Evolutionary conservation across 2,888 invertebrate genomes (phyloP), one percentile per base, ranked within the genome.

Genomic region (Erpobdella octoculata): DNA sequence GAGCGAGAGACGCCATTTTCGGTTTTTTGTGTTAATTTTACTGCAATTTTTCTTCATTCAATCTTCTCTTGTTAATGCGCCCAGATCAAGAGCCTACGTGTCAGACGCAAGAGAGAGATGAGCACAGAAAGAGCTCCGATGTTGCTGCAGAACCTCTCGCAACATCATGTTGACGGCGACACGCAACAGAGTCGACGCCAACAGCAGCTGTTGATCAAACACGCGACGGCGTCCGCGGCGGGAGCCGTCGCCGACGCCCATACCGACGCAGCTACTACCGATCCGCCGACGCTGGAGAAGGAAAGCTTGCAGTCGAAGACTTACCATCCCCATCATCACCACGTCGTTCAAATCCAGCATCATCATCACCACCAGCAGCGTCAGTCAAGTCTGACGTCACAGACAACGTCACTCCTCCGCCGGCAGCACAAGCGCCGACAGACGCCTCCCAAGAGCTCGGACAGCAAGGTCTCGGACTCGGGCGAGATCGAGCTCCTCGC

Each of bases 31-130:
- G n/a, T n/a, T n/a, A n/a, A n/a, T n/a, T n/a, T n/a, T n/a, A n/a
- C n/a, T n/a, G n/a, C n/a, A n/a, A n/a, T n/a, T n/a, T n/a, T n/a
- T n/a, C n/a, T n/a, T n/a, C n/a, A n/a, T n/a, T n/a, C n/a, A n/a
- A n/a, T n/a, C n/a, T n/a, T n/a, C n/a, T n/a, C n/a, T n/a, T n/a
- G n/a, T n/a, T n/a, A n/a, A n/a, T n/a, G n/a, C n/a, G n/a, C 46
- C 46, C 41, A 36, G 64, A 71, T 65, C 58, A 65, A 21, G 38
- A 71, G 35, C 33, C 25, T n/a, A 31, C 33, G 18, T 25, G 31
- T 6, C 33, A 64, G 35, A 38, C 25, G n/a, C 25, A 64, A 37
- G 31, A 33, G 25, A 33, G 61, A n/a, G 38, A 64, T 21, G 28
- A 71, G 35, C 58, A 38, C 28, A 18, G 61, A 37, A 33, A 64